Evolutionary conservation across 2,113 vertebrate genomes (phyloP), one percentile per base, ranked within the genome.

Genomic region (Atlantisia rogersi): DNA sequence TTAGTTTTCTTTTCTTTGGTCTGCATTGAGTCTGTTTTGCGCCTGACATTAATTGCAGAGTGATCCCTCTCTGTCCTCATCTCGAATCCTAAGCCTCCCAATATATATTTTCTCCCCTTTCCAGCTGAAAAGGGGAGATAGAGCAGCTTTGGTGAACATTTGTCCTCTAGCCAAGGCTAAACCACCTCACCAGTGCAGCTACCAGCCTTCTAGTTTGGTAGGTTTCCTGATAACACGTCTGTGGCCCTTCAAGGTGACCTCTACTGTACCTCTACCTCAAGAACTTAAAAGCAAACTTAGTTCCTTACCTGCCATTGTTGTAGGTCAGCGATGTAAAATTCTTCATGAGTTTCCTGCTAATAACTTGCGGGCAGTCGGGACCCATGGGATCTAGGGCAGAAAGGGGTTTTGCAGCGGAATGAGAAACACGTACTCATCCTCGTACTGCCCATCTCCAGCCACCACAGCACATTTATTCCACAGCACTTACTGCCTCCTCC

Each of bases 301-400:
- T 8, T 42, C 32, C 94, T 77, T 80, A 98, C 98, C 98, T 98
- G 96, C 98, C 98, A 4, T 98, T 91, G 88, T 97, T 98, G 92
- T 98, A 98, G 7, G 97, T 97, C 88, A 98, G 26, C 1, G 97
- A 98, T 50, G 97, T 98, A 64, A 98, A 98, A 20, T 97, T 96
- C 92, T 98, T 98, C 97, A 98, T 95, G 65, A 98, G 94, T 25
- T 98, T 98, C 91, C 9, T 95, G 94, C 81, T 97, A 86, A 98
- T 97, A 67, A 97, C 53, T 32, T 96, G 95, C 35, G 98, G 98
- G 52, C 98, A 93, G 8, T 96, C 97, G 8, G 97, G 96, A 32
- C 97, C 97, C 96, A 98, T 74, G 5, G 96, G 92, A 95, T 96
- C 98, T 98, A 92, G 32, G 92, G 97, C 12, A 96, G 68, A 97